Conservation (phyloP, 1,140 invertebrate genomes). For the Diprion similis region DNA sequence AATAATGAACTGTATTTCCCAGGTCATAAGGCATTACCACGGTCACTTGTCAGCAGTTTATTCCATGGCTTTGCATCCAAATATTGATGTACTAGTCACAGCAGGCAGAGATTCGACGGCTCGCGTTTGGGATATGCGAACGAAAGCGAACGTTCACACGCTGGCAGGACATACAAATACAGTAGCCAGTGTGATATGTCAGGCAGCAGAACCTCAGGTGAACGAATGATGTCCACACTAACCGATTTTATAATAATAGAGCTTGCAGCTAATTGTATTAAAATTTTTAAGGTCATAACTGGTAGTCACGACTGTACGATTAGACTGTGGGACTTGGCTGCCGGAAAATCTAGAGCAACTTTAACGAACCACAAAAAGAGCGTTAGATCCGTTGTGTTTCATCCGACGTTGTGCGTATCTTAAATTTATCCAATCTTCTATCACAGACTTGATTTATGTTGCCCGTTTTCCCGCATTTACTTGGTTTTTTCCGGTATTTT, state of each 20-base stretch:
- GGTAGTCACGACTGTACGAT: conserved; percentile 88
- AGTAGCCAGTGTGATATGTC: conserved; percentile 91
- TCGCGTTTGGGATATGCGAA: conserved; percentile 98
- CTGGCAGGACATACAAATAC: conserved; percentile 97
- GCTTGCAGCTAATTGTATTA: conserved; percentile 13
- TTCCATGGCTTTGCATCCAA: conserved; percentile 92
- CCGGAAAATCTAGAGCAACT: conserved; percentile 93
- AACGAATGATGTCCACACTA: conserved; percentile 10
- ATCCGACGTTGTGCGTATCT: conserved; percentile 80
- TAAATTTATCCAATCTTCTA: conserved; percentile 8
- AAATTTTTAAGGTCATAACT: conserved; percentile 69
- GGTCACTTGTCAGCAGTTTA: conserved; percentile 98
- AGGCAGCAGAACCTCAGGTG: conserved; percentile 93
- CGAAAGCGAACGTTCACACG: conserved; percentile 98
- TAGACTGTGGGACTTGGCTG: conserved; percentile 95
- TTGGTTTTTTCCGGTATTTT: conserved; percentile 32
- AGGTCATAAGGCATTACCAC: conserved; percentile 98
- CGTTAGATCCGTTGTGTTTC: conserved; percentile 88
- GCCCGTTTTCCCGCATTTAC: conserved; percentile 14
- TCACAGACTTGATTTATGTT: background rate
- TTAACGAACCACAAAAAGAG: conserved; percentile 99
- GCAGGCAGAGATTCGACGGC: conserved; percentile 95
- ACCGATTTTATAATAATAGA: conserved; percentile 12
- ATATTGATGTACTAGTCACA: conserved; percentile 93
- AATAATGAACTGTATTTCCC: conserved; percentile 25